Evolutionary conservation across 2,797 vertebrate species (phyloP), one percentile per base, ranked within the genome.

Genomic region (Takifugu rubripes): DNA sequence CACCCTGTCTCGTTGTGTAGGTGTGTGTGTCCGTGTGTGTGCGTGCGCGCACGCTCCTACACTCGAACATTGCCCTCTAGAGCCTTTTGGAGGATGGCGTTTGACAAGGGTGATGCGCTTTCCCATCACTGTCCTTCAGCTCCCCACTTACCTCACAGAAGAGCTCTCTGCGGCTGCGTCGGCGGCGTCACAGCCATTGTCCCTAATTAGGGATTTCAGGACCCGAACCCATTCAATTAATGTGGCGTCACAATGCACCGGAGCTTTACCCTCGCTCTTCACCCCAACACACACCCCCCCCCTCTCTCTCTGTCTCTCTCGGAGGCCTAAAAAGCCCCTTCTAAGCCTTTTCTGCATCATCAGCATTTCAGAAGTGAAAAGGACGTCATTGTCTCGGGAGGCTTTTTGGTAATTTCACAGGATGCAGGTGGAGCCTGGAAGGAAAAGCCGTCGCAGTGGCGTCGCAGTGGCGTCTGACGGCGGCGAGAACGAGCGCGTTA

Each of bases 161-260:
- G 87, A 76, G 85, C 85, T 80, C 85, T 88, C 77, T 62, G 72
- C 72, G 25, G 72, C 78, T 42, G 44, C 61, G 40, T 77, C 81
- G 82, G 70, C 79, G 67, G 76, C 80, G 75, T 82, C 79, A 74
- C 73, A 72, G 75, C 79, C 78, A 85, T 85, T 85, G 83, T 82
- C 72, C 69, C 75, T 90, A 90, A 90, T 91, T 89, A 90, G 80
- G 56, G 72, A 85, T 85, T 79, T 74, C 16, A 64, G 78, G 75
- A 84, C 74, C 69, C 44, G 44, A 73, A 77, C 79, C 77, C 78
- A 75, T 86, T 89, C 87, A 88, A 86, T 88, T 87, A 87, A 83
- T 56, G 68, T 68, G 68, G 67, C 54, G 66, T 67, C 66, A 85
- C 83, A 88, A 81, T 81, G 71, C 61, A 12, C 59, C 62, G 52